Base-by-base conservation (phyloP, 2,113 vertebrate genomes). In the Grammomys dolichurus region DNA sequence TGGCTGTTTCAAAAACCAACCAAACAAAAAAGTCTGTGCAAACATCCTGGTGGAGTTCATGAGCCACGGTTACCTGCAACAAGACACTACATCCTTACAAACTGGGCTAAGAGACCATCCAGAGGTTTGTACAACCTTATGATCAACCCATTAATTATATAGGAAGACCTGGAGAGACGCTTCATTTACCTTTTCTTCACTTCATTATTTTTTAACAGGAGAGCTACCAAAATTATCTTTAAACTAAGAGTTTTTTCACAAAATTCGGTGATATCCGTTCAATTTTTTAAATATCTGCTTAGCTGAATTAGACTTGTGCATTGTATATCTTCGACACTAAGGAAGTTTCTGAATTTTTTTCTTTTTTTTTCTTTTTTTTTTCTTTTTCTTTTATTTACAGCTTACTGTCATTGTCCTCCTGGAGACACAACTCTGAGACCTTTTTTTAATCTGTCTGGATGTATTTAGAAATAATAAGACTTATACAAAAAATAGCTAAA, bases 21-120 rank as follows among this genome's bases (percentile, higher is more conserved):
- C 33, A 51, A n/a, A 93, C 96, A 96, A 97, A 92, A 95, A 95
- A 70, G 63, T 36, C 58, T 89, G 91, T 97, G 93, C 93, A 95
- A 95, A 69, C 33, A 69, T 17, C 65, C 67, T 56, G 67, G 54
- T 84, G 67, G 40, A 84, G 51, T 92, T 94, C 69, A 77, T 0
- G 22, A 31, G 58, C 31, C 77, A 48, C 77, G 67, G 89, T 9
- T 31, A 96, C 77, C 43, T 88, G 63, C 22, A 90, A 85, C 14
- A 95, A 65, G 76, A 90, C 11, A 33, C 31, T 40, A 86, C 77
- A 72, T 36, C 28, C 54, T 85, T 87, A 17, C 40, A 75, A 80
- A 75, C 60, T 46, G 28, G 77, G 36, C 96, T 77, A 92, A 65
- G 4, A 93, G 90, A 54, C 16, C 72, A 96, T 33, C 24, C 54